Evolutionary conservation across 2,888 invertebrate species (phyloP).

Genomic region (Drosophila kanekoi): DNA sequence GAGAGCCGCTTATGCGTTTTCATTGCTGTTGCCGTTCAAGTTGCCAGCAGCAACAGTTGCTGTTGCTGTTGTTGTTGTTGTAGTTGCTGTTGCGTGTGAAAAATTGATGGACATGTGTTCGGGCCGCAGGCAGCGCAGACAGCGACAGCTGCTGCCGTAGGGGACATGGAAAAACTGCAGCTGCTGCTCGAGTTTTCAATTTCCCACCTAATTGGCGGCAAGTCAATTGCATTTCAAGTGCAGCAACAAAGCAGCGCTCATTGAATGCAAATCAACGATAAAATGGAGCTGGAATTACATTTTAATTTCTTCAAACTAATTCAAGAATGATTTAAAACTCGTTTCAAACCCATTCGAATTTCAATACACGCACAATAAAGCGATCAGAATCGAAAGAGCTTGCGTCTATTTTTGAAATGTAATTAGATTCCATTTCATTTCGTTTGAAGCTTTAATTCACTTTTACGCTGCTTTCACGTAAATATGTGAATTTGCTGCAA

Average conservation of each 20-base stretch:
- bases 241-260: slow-evolving; percentile 16
- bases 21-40: slow-evolving; percentile 46
- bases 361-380: too few species aligned
- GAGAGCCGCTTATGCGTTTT: slow-evolving; percentile 65
- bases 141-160: slow-evolving; percentile 39
- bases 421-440: too few species aligned
- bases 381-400: too few species aligned
- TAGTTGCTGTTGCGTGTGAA: slow-evolving; percentile 42
- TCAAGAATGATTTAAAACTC: neutral
- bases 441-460: too few species aligned
- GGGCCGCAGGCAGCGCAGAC: slow-evolving; percentile 21
- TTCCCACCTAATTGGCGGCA: slow-evolving; percentile 69
- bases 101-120: slow-evolving; percentile 70
- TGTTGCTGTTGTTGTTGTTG: slow-evolving; percentile 19
- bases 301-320: neutral
- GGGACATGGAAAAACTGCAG: slow-evolving; percentile 26
- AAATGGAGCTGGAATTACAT: neutral
- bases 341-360: neutral
- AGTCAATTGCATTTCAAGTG: slow-evolving; percentile 54
- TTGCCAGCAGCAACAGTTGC: slow-evolving; percentile 54
- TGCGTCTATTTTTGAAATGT: too few species aligned
- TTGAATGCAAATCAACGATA: slow-evolving; percentile 2
- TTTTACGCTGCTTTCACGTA: too few species aligned
- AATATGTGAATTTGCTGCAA: too few species aligned
- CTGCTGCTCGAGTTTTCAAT: slow-evolving; percentile 49